phyloP scores from a whole-genome alignment of 2,797 vertebrate species.

The Astyanax mexicanus region DNA sequence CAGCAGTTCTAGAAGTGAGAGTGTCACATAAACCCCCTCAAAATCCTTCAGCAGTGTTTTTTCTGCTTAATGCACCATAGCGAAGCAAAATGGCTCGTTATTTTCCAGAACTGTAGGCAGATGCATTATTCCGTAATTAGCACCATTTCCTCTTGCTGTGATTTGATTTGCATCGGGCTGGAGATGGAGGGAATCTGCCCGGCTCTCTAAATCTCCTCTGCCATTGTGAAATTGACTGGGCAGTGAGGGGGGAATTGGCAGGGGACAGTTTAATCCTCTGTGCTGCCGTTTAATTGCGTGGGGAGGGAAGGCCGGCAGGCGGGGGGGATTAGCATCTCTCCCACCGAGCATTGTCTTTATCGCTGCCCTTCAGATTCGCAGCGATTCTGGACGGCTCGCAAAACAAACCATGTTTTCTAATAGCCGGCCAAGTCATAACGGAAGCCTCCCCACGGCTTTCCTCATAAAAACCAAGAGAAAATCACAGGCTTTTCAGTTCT shows the following conservation, averaged over 20 bases:
- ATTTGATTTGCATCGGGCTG: constrained; percentile 54
- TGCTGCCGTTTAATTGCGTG: constrained; percentile 57
- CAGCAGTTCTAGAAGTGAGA: not conserved
- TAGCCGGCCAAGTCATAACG: constrained; percentile 13
- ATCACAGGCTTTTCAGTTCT: not conserved
- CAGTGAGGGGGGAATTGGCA: constrained; percentile 47
- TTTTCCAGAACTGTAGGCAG: constrained; percentile 36
- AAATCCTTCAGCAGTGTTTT: constrained; percentile 10
- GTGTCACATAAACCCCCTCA: constrained; percentile 2
- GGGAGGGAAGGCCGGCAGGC: constrained; percentile 41
- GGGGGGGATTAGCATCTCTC: constrained; percentile 50
- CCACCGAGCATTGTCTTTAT: constrained; percentile 45
- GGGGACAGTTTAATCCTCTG: constrained; percentile 57
- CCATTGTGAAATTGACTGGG: constrained; percentile 55
- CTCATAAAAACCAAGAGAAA: not conserved
- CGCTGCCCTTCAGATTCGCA: constrained; percentile 46
- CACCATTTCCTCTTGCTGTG: constrained; percentile 51
- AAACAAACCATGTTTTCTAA: constrained; percentile 36
- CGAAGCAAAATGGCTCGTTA: constrained; percentile 14
- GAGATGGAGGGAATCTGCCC: constrained; percentile 39
- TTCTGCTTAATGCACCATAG: constrained; percentile 24
- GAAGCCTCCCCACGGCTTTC: not conserved
- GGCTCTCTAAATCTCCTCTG: constrained; percentile 48
- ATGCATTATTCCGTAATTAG: constrained; percentile 48
- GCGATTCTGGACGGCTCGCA: constrained; percentile 25